These are phyloP conservation scores for Jacana jacana DNA, from an alignment of 2,113 vertebrate genomes.

Conservation along the genomic window DNA sequence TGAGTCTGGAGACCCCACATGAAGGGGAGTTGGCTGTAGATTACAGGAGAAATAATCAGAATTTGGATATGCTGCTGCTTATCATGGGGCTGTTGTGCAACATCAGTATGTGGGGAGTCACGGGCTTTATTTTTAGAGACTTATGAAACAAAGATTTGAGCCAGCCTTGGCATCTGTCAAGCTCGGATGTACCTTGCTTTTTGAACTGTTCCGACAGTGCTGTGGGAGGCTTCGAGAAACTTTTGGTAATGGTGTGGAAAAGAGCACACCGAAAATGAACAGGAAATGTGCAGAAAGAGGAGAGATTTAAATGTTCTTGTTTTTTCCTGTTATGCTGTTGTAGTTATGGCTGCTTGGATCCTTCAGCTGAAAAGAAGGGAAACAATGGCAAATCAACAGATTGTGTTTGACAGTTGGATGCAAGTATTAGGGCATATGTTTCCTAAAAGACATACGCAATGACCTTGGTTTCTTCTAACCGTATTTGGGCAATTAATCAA, in stretches of 20 bases:
- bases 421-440: neutral
- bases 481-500: neutral
- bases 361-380: neutral
- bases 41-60: neutral
- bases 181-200: neutral
- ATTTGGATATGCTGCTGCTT: neutral
- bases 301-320: neutral
- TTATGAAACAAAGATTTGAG: neutral
- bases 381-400: neutral
- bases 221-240: neutral
- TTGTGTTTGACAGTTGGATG: neutral
- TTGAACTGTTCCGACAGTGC: neutral
- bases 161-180: neutral
- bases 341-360: neutral
- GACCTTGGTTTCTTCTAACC: neutral
- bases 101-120: neutral
- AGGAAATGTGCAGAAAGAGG: neutral
- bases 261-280: neutral
- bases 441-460: neutral
- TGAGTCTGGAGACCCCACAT: neutral
- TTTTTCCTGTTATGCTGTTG: conserved; percentile 23
- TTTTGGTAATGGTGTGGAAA: neutral
- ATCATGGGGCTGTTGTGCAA: neutral
- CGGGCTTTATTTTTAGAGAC: neutral
- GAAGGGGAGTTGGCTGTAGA: neutral